Percentiles rank a stretch among this genome's conserved stretches.
phyloP scores from a whole-genome alignment of 1,140 invertebrate species.

The Telenomus remus region DNA sequence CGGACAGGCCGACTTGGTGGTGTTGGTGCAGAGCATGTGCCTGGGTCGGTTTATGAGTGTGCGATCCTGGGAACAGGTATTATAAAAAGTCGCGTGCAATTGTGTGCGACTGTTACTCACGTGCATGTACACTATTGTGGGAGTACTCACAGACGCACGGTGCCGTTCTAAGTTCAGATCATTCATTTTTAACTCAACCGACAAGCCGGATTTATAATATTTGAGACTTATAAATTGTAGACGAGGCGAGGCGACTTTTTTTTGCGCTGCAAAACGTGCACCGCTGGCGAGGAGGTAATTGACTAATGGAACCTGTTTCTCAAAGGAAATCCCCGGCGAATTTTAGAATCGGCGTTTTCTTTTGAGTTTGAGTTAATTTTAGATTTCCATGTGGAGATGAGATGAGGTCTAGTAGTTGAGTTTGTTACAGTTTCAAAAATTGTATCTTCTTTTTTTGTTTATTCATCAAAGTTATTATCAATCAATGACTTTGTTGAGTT shows the following conservation, averaged over 20 bases:
- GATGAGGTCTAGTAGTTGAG: background rate
- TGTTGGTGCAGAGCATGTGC: no score
- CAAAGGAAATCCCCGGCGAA: background rate
- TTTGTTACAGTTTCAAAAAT: no score
- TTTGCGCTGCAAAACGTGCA: background rate
- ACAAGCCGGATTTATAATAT: slow-evolving; percentile 23
- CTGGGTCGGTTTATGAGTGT: slow-evolving; percentile 12
- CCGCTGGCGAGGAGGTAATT: slow-evolving; percentile 18
- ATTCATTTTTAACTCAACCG: slow-evolving; percentile 33
- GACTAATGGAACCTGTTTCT: slow-evolving; percentile 17
- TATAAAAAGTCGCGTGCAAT: slow-evolving; percentile 31
- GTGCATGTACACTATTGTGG: slow-evolving; percentile 24
- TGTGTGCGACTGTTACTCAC: slow-evolving; percentile 12
- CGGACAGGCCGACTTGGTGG: slow-evolving; percentile 10
- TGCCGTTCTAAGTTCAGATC: slow-evolving; percentile 47
- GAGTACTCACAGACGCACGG: slow-evolving; percentile 19
- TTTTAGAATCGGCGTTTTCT: background rate
- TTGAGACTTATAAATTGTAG: slow-evolving; percentile 24
- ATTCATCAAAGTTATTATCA: no score
- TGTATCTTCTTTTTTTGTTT: no score
- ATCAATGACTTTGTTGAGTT: no score
- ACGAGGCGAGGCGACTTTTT: slow-evolving; percentile 7
- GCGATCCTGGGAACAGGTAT: slow-evolving; percentile 52
- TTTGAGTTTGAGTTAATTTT: background rate
- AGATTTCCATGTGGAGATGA: background rate